Percentiles rank a stretch among this genome's conserved stretches.
phyloP scores from a whole-genome alignment of 2,888 invertebrate genomes.

The Teinopalpus imperialis region DNA sequence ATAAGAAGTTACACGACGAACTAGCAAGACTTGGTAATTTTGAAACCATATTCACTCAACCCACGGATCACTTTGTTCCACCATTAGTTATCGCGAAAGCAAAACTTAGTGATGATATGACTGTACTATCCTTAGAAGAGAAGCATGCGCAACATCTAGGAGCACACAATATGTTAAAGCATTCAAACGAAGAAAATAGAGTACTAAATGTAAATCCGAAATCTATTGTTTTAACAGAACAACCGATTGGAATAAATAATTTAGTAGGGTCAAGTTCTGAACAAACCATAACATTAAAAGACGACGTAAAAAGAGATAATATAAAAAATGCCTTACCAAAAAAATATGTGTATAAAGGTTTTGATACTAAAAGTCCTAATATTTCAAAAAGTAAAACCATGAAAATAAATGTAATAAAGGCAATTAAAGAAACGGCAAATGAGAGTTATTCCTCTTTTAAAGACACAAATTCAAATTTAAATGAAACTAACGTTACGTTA shows the following conservation, averaged over 20 bases:
- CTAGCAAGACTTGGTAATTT: constrained; percentile 67
- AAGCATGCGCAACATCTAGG: constrained; percentile 71
- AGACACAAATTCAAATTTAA: neutral
- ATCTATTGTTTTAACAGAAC: constrained; percentile 28
- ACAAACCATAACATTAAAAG: constrained; percentile 35
- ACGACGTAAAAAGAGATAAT: constrained; percentile 46
- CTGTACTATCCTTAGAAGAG: constrained; percentile 71
- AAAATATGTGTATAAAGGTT: constrained; percentile 60
- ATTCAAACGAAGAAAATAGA: constrained; percentile 31
- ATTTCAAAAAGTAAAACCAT: constrained; percentile 37
- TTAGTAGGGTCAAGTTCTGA: constrained; percentile 34
- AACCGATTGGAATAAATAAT: constrained; percentile 32
- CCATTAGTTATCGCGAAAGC: constrained; percentile 78
- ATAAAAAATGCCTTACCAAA: constrained; percentile 54
- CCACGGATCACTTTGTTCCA: constrained; percentile 76
- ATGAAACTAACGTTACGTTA: constrained; percentile 2
- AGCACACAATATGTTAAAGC: constrained; percentile 49
- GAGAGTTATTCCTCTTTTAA: neutral
- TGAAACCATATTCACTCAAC: constrained; percentile 73
- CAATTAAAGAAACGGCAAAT: neutral
- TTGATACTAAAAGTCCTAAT: constrained; percentile 45
- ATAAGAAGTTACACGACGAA: constrained; percentile 70
- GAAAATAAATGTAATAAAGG: constrained; percentile 2
- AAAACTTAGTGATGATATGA: constrained; percentile 75
- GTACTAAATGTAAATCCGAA: constrained; percentile 29